phyloP scores from a whole-genome alignment of 1,140 invertebrate genomes.

The Neodiprion lecontei region DNA sequence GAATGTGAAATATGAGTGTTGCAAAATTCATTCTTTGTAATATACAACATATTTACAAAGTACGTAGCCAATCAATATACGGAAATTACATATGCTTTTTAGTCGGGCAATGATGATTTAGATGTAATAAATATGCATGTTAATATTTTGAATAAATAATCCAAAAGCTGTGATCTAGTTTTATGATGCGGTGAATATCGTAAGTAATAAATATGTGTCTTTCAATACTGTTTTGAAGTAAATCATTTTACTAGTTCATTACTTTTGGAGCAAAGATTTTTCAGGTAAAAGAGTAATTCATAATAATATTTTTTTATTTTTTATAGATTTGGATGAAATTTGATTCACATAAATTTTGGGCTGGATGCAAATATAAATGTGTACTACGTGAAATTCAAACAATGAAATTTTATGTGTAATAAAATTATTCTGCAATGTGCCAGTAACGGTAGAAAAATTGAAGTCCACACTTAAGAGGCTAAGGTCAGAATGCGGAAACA shows the following conservation, averaged over 20 bases:
- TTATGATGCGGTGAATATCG: background rate
- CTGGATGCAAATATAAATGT: background rate
- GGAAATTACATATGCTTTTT: background rate
- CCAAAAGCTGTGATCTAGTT: slow-evolving; percentile 1
- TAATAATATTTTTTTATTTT: background rate
- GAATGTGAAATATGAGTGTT: slow-evolving; percentile 2
- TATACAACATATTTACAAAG: slow-evolving; percentile 1
- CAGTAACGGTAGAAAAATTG: no score
- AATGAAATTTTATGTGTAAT: background rate
- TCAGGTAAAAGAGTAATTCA: background rate
- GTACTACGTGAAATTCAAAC: background rate
- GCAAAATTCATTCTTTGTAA: slow-evolving; percentile 4
- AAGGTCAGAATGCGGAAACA: no score
- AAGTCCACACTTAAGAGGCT: no score
- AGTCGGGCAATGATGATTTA: slow-evolving; percentile 2
- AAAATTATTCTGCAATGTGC: background rate
- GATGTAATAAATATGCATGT: background rate
- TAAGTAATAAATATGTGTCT: background rate
- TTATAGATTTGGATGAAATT: background rate
- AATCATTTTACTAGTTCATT: background rate
- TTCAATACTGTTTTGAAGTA: background rate
- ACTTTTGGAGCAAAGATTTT: background rate
- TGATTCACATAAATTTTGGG: background rate
- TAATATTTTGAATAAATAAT: background rate
- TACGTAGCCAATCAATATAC: slow-evolving; percentile 7